Conservation (phyloP, 2,888 invertebrate genomes). For the Nezara viridula region DNA sequence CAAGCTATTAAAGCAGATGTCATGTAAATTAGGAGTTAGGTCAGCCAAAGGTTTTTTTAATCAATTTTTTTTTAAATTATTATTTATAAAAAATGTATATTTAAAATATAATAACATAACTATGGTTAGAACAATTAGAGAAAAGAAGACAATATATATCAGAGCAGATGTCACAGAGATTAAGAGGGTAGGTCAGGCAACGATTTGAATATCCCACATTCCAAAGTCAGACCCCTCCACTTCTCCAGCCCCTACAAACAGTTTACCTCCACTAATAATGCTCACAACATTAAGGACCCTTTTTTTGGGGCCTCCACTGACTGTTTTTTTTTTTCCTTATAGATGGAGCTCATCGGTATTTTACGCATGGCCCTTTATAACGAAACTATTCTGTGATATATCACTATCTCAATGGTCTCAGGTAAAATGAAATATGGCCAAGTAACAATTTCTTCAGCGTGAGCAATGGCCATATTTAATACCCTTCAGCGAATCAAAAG, state of each 20-base stretch:
- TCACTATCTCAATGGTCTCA: neutral
- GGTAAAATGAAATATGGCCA: neutral
- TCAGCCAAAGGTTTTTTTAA: too few species aligned
- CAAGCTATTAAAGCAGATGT: too few species aligned
- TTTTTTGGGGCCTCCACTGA: neutral
- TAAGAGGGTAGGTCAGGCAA: neutral
- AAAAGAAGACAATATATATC: too few species aligned
- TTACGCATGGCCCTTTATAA: neutral
- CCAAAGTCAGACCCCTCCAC: neutral
- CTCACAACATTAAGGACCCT: constrained; percentile 6
- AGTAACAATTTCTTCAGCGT: neutral
- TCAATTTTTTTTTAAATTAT: too few species aligned
- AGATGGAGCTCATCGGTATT: neutral
- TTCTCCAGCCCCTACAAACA: neutral
- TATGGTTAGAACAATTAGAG: too few species aligned
- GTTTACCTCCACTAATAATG: constrained; percentile 12
- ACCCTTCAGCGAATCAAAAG: neutral
- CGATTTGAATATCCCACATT: constrained; percentile 6
- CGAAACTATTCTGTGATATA: neutral
- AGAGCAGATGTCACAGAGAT: neutral
- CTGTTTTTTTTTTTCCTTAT: neutral
- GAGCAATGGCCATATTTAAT: neutral
- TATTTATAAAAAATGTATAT: too few species aligned
- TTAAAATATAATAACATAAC: too few species aligned
- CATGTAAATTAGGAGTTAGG: too few species aligned